Base-by-base conservation (phyloP, 2,797 vertebrate species). In the Epinephelus awoara region DNA sequence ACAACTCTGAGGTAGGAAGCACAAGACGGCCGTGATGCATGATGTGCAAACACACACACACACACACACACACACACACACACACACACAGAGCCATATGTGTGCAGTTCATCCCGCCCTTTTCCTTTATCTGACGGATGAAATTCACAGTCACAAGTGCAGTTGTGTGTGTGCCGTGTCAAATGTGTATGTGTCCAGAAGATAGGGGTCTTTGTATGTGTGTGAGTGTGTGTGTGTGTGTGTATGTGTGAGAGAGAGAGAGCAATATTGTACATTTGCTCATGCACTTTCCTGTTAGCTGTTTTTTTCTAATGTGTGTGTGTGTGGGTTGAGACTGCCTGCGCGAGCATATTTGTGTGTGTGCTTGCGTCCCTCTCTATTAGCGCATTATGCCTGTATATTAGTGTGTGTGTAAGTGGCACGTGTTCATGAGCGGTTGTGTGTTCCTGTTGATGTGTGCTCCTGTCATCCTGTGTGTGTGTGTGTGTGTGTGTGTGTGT, bases 91-190 rank as follows among this genome's bases (percentile, higher is more conserved):
- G 12, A 74, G 67, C 55, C 17, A 46, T 66, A 54, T 75, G 72
- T 82, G 72, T 75, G 73, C 52, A 59, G 80, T 87, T 89, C 67
- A 87, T 87, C 83, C 79, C 84, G 77, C 67, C 49, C 52, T 61
- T 68, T 79, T 70, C 61, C 68, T 87, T 88, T 85, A 79, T 84
- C 57, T 91, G 74, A 87, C 79, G 61, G 78, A 88, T 85, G 82
- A 91, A 87, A 87, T 84, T 85, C 70, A 79, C 69, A 67, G 70
- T 64, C 55, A 62, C 66, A 57, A 74, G 50, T 75, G 57, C 47
- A 72, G 23, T 21, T 70, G 38, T 52, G 58, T 46, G 18, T 47
- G 55, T 66, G 46, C 56, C 23, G 5, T 56, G 17, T 29, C 12
- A 14, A 56, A 6, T 74, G 40, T 64, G 50, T 2, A 65, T 61